Evolutionary conservation across 2,797 vertebrate species (phyloP).

Genomic region (Scyliorhinus canicula): DNA sequence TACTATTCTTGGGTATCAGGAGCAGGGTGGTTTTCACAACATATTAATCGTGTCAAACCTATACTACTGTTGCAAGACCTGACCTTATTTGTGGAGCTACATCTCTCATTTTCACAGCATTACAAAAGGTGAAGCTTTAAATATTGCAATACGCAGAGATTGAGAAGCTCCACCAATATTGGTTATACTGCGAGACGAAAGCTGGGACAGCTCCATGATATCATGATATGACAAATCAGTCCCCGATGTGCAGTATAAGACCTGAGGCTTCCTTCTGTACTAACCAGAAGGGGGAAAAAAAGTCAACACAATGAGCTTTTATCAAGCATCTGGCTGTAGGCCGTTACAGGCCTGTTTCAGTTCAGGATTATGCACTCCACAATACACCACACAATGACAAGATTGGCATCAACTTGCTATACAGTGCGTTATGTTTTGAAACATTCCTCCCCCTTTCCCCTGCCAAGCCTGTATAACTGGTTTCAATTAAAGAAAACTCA

Average conservation of each 20-base stretch:
- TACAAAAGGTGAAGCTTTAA: neutral
- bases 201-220: neutral
- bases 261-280: neutral
- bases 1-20: neutral
- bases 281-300: constrained; percentile 25
- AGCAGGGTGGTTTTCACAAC: neutral
- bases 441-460: neutral
- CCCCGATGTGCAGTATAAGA: neutral
- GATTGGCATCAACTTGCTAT: neutral
- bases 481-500: neutral
- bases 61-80: neutral
- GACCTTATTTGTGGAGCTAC: neutral
- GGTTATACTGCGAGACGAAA: neutral
- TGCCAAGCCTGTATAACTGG: neutral
- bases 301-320: neutral
- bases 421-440: neutral
- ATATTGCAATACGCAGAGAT: neutral
- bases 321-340: constrained; percentile 10
- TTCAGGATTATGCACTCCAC: neutral
- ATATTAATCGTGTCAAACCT: neutral
- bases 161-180: neutral
- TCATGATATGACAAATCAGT: constrained; percentile 14
- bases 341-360: neutral
- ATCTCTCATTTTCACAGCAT: neutral
- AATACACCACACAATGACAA: constrained; percentile 5